Conservation (phyloP, 2,888 invertebrate genomes). For the Eupithecia pulchellata region DNA sequence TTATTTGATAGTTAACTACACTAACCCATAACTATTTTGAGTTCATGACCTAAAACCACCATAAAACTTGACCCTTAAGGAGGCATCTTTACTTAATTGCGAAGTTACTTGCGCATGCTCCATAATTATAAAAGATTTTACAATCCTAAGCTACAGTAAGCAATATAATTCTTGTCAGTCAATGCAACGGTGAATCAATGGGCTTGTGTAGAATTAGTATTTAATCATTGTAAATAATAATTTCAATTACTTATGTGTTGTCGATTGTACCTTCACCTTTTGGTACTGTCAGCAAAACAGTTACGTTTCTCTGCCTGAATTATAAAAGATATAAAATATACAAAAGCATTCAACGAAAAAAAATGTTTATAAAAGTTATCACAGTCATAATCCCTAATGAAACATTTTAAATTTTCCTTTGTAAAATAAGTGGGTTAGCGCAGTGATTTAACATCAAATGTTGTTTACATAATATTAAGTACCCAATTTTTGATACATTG, state of each 20-base stretch:
- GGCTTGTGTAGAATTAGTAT: slow-evolving; percentile 47
- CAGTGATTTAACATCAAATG: no score
- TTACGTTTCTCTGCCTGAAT: no score
- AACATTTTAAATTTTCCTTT: no score
- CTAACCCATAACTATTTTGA: background rate
- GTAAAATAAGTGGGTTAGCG: no score
- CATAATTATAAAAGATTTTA: slow-evolving; percentile 16
- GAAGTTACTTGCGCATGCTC: background rate
- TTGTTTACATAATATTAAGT: no score
- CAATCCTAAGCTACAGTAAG: slow-evolving; percentile 22
- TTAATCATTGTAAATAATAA: slow-evolving; percentile 76
- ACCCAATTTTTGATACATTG: no score
- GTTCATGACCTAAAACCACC: background rate
- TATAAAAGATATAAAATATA: no score
- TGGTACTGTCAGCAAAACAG: slow-evolving; percentile 52
- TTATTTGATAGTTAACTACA: background rate
- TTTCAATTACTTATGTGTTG: slow-evolving; percentile 80
- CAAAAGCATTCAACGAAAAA: no score
- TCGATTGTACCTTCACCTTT: slow-evolving; percentile 63
- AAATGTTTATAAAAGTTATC: no score
- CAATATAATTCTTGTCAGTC: slow-evolving; percentile 40
- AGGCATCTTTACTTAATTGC: background rate
- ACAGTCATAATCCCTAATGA: no score
- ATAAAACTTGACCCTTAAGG: background rate
- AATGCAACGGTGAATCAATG: slow-evolving; percentile 32